These are phyloP conservation scores for Nerophis ophidion DNA, from an alignment of 2,113 vertebrate genomes.

Conservation along the genomic window DNA sequence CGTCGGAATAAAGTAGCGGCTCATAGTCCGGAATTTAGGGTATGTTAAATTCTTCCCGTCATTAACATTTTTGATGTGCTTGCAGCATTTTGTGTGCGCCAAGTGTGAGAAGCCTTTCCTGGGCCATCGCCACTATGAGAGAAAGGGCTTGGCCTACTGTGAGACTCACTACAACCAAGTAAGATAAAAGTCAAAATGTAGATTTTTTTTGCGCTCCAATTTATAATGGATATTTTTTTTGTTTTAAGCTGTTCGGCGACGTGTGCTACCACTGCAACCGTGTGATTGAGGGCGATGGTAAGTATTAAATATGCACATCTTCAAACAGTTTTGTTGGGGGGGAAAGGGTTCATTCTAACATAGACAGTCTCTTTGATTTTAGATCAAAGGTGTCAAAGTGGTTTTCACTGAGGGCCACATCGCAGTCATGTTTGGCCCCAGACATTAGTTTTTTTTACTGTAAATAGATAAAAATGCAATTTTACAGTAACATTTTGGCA, in stretches of 20 bases:
- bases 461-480: too few species aligned
- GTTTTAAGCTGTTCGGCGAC: constrained; percentile 89
- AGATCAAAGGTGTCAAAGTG: too few species aligned
- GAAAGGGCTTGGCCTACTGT: constrained; percentile 93
- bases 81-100: constrained; percentile 96
- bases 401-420: too few species aligned
- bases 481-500: too few species aligned
- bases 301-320: constrained; percentile 42
- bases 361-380: too few species aligned
- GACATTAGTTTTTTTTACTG: too few species aligned
- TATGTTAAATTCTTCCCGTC: neutral
- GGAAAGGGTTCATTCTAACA: too few species aligned
- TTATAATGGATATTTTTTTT: neutral
- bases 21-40: too few species aligned
- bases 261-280: constrained; percentile 98
- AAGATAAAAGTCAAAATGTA: constrained; percentile 13
- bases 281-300: constrained; percentile 98
- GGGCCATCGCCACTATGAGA: constrained; percentile 94
- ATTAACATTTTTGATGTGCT: constrained; percentile 43
- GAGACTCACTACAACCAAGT: constrained; percentile 99
- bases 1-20: too few species aligned
- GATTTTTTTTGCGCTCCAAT: too few species aligned
- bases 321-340: too few species aligned
- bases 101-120: constrained; percentile 98
- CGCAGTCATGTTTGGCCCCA: too few species aligned